Evolutionary conservation across 1,140 invertebrate species (phyloP), one percentile per base, ranked within the genome.

Genomic region (Cydia pomonella): DNA sequence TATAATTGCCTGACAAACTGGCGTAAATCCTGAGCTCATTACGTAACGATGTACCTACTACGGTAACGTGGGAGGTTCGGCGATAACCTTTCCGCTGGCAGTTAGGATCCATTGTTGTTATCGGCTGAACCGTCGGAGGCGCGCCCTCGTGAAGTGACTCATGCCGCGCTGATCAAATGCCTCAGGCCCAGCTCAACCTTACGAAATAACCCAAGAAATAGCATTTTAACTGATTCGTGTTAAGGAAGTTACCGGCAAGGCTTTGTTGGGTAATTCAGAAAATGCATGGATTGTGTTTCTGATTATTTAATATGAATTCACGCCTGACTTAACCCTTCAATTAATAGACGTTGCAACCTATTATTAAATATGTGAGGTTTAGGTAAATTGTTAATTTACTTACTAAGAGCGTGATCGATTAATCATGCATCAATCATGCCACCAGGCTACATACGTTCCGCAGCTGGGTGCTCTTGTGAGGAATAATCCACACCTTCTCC

Each of bases 141-240:
- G 78, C 84, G 82, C 85, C 83, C 78, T 83, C 80, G 77, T 74
- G 80, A 78, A 73, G 72, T 86, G 82, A 86, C 72, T 53, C 75
- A 73, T 12, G 27, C 71, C 10, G 29, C 73, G 50, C 69, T 75
- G 76, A 82, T 82, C 79, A 76, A 79, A 80, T 79, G 77, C 78
- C 75, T 83, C 64, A 73, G 27, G 64, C 64, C 33, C 62, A 29
- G 75, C 72, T 75, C 76, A 41, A 72, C 63, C 80, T 87, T 87
- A 78, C 86, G 85, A 88, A 87, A 89, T 83, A 77, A 78, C 72
- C 41, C 75, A 80, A 77, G 83, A 82, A 85, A 66, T 75, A 80
- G 72, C 81, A 27, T 81, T 86, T 83, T 73, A 77, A 47, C 53
- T 50, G 53, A 79, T 44, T 79, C 76, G 76, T 75, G 75, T 76